Conservation (phyloP, 1,140 invertebrate genomes). For the Venustaconcha ellipsiformis region DNA sequence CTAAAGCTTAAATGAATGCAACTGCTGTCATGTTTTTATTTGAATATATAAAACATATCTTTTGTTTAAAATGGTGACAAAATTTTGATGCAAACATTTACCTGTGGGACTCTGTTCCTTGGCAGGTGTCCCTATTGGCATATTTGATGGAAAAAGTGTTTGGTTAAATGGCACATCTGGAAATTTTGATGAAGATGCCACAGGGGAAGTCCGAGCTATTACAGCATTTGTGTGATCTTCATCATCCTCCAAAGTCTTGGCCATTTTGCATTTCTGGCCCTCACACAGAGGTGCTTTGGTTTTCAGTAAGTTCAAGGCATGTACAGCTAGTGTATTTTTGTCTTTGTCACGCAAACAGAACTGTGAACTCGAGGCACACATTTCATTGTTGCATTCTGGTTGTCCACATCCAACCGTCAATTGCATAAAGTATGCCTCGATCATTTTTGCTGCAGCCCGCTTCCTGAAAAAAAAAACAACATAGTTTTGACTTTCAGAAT, state of each 20-base stretch:
- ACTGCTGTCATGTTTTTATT: too few species aligned
- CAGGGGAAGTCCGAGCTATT: background rate
- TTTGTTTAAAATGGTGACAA: too few species aligned
- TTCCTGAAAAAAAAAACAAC: constrained; percentile 76
- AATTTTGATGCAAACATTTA: background rate
- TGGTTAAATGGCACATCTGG: background rate
- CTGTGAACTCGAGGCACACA: constrained; percentile 84
- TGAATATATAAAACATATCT: too few species aligned
- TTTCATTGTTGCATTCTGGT: constrained; percentile 82
- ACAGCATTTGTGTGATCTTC: background rate
- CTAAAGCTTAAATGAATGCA: too few species aligned
- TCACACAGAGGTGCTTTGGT: constrained; percentile 76
- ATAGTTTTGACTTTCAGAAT: too few species aligned
- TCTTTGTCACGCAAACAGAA: constrained; percentile 51
- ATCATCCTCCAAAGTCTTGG: constrained; percentile 33
- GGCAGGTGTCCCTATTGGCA: background rate
- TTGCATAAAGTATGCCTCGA: constrained; percentile 93
- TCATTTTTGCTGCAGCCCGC: constrained; percentile 86
- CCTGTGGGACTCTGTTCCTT: background rate
- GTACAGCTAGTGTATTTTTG: constrained; percentile 86
- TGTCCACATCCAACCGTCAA: constrained; percentile 92
- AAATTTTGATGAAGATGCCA: constrained; percentile 10
- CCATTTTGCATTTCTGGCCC: constrained; percentile 44
- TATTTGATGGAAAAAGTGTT: background rate
- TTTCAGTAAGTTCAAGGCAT: constrained; percentile 87